These are phyloP conservation scores for Diploscapter pachys DNA, from an alignment of 1,140 invertebrate genomes.

Conservation along the genomic window DNA sequence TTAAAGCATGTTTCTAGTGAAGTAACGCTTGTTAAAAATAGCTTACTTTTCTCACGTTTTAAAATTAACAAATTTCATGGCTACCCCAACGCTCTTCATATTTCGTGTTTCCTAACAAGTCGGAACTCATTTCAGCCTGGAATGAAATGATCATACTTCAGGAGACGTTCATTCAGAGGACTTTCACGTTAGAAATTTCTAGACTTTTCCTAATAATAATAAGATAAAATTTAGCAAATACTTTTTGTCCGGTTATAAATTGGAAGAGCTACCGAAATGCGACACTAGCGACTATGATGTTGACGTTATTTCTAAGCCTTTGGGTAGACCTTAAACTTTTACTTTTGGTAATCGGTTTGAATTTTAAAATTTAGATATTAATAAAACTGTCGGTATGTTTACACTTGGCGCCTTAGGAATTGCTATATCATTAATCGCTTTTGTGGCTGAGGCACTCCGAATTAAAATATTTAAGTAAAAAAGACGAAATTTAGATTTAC, in stretches of 20 bases:
- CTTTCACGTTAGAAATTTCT: not conserved
- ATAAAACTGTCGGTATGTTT: slow-evolving; percentile 20
- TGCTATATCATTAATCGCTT: slow-evolving; percentile 7
- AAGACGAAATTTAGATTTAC: slow-evolving; percentile 17
- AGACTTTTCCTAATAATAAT: too few species aligned
- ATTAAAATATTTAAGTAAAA: not conserved
- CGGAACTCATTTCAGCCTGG: slow-evolving; percentile 4
- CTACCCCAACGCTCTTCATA: slow-evolving; percentile 22
- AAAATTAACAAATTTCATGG: not conserved
- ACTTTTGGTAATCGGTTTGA: not conserved
- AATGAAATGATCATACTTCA: slow-evolving; percentile 23
- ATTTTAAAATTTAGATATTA: slow-evolving; percentile 9
- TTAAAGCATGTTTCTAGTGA: not conserved
- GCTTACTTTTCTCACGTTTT: not conserved
- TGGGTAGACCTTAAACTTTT: slow-evolving; percentile 4
- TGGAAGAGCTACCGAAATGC: slow-evolving; percentile 25
- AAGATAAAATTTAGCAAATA: not conserved
- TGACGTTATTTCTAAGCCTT: slow-evolving; percentile 3
- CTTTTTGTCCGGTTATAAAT: slow-evolving; percentile 17
- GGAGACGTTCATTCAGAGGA: slow-evolving; percentile 28
- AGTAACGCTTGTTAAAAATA: not conserved
- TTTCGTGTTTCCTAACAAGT: slow-evolving; percentile 25
- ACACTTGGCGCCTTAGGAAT: slow-evolving; percentile 12
- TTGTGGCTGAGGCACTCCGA: slow-evolving; percentile 8
- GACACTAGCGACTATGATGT: not conserved